Conservation (phyloP, 2,113 vertebrate species). For the Campylomormyrus numenius region DNA sequence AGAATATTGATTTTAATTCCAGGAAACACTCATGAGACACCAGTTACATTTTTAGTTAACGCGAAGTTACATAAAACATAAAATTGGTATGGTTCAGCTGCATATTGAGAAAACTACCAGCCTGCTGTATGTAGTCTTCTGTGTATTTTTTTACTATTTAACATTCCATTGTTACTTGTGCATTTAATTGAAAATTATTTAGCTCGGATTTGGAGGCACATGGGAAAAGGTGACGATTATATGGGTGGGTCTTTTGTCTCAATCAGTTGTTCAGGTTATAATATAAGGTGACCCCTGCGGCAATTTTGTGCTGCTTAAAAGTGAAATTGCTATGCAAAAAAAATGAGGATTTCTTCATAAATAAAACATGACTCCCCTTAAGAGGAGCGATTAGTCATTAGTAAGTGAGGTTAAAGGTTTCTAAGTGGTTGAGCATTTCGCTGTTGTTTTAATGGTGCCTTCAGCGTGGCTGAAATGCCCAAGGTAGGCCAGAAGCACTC, state of each 20-base stretch:
- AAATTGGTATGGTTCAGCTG: neutral
- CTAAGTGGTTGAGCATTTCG: neutral
- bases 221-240: neutral
- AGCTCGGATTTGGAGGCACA: neutral
- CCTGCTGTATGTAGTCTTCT: neutral
- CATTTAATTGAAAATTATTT: neutral
- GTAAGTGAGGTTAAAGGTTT: conserved; percentile 11
- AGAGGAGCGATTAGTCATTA: neutral
- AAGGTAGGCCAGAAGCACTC: neutral
- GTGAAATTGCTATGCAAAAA: neutral
- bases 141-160: neutral
- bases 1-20: neutral
- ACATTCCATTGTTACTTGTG: neutral
- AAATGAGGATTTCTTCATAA: neutral
- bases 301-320: neutral
- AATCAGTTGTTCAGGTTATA: neutral
- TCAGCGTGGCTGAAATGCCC: neutral
- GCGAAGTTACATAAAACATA: neutral
- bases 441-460: neutral
- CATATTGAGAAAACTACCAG: neutral
- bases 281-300: neutral
- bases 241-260: neutral
- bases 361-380: conserved; percentile 1
- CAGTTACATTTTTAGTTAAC: neutral
- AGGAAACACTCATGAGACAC: neutral